phyloP scores from a whole-genome alignment of 2,113 vertebrate genomes.

The Rhinichthys klamathensis region DNA sequence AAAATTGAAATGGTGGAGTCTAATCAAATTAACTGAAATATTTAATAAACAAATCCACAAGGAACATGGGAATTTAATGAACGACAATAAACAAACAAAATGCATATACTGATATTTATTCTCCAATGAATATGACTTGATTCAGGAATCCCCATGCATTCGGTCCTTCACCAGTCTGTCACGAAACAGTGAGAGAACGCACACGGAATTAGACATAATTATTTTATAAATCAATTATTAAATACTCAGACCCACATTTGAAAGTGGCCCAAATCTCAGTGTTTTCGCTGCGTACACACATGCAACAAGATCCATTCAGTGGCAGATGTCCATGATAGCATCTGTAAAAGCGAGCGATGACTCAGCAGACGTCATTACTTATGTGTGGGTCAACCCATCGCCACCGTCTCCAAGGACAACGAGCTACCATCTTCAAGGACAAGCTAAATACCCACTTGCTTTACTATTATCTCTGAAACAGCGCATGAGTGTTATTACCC shows the following conservation, averaged over 20 bases:
- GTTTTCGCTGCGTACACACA: too few species aligned
- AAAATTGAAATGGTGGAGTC: not conserved
- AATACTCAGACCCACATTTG: not conserved
- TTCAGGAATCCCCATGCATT: not conserved
- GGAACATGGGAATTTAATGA: not conserved
- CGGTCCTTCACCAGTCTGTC: not conserved
- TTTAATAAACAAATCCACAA: not conserved
- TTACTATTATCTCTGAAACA: conserved; percentile 19
- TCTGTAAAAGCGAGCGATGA: not conserved
- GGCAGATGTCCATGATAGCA: not conserved
- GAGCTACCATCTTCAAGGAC: not conserved
- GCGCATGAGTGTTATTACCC: conserved; percentile 7
- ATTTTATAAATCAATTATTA: not conserved
- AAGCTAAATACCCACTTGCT: conserved; percentile 29
- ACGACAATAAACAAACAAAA: not conserved
- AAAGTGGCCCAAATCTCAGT: not conserved
- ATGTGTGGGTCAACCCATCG: not conserved
- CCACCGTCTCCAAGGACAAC: conserved; percentile 5
- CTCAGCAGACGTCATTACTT: not conserved
- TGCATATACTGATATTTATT: not conserved
- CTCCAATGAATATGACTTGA: not conserved
- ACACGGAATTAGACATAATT: not conserved
- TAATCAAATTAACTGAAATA: not conserved
- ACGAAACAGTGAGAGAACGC: not conserved
- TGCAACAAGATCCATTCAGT: too few species aligned